These are phyloP conservation scores for Prolemur simus DNA, from an alignment of 2,113 vertebrate genomes.

Conservation along the genomic window DNA sequence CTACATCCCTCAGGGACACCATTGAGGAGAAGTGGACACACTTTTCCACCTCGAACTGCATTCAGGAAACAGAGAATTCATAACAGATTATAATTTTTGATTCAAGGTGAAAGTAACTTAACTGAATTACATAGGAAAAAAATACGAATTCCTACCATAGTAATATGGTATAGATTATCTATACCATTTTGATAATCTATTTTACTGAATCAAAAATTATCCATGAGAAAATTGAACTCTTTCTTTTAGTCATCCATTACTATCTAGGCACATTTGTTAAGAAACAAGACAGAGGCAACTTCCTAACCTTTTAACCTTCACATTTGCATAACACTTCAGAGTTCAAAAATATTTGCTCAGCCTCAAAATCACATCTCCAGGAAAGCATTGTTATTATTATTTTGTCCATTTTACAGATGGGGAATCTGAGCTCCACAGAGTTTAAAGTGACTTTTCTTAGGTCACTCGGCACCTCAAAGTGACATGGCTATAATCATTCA, in stretches of 20 bases:
- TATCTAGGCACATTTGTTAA: neutral
- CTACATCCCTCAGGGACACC: neutral
- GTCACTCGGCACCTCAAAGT: neutral
- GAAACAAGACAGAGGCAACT: neutral
- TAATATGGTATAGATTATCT: neutral
- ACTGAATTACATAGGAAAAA: neutral
- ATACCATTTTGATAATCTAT: neutral
- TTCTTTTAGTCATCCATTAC: neutral
- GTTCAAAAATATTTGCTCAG: constrained; percentile 10
- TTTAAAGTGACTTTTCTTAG: neutral
- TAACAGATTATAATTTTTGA: neutral
- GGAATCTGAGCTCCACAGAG: neutral
- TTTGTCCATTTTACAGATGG: neutral
- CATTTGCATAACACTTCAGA: neutral
- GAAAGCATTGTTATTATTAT: neutral
- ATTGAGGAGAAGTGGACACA: neutral
- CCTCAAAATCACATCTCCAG: neutral
- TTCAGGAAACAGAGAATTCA: neutral
- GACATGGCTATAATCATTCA: neutral
- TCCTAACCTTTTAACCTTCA: neutral
- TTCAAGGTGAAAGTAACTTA: neutral
- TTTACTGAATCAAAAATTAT: neutral
- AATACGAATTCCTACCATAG: neutral
- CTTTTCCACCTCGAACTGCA: neutral
- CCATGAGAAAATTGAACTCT: neutral